A percentile compares a stretch with the other conserved stretches of the same genome.
Conservation (phyloP, 2,888 invertebrate species). For the Scaptomyza flava region DNA sequence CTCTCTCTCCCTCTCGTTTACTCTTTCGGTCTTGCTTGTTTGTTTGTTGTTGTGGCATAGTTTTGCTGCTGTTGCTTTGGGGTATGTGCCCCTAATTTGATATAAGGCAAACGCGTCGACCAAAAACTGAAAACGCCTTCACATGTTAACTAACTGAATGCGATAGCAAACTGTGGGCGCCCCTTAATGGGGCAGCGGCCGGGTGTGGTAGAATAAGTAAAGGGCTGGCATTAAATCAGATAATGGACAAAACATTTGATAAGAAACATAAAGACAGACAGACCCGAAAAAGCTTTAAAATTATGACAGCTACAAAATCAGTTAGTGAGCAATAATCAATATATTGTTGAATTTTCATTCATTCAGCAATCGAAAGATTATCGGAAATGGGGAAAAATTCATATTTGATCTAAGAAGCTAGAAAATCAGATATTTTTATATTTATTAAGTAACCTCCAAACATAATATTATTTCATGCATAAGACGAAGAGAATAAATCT, state of each 20-base stretch:
- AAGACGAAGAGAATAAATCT: too few relatives aligned
- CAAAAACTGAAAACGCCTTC: conserved; percentile 38
- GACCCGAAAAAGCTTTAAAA: background rate
- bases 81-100: conserved; percentile 70
- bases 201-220: conserved; percentile 27
- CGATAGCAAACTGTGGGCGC: conserved; percentile 38
- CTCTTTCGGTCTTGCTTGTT: background rate
- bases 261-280: conserved; percentile 17
- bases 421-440: too few relatives aligned
- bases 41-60: conserved; percentile 58
- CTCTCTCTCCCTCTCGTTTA: background rate
- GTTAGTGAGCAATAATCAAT: conserved; percentile 18
- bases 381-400: too few relatives aligned
- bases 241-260: conserved; percentile 47
- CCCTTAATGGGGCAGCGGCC: too few relatives aligned
- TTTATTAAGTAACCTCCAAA: too few relatives aligned
- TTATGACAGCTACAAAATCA: conserved; percentile 41
- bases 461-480: too few relatives aligned
- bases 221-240: conserved; percentile 48
- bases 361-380: too few relatives aligned
- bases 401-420: too few relatives aligned
- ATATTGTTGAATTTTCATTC: background rate
- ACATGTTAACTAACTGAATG: conserved; percentile 43
- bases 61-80: conserved; percentile 46
- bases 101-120: conserved; percentile 39